phyloP scores from a whole-genome alignment of 2,888 invertebrate species.

The Automeris io region DNA sequence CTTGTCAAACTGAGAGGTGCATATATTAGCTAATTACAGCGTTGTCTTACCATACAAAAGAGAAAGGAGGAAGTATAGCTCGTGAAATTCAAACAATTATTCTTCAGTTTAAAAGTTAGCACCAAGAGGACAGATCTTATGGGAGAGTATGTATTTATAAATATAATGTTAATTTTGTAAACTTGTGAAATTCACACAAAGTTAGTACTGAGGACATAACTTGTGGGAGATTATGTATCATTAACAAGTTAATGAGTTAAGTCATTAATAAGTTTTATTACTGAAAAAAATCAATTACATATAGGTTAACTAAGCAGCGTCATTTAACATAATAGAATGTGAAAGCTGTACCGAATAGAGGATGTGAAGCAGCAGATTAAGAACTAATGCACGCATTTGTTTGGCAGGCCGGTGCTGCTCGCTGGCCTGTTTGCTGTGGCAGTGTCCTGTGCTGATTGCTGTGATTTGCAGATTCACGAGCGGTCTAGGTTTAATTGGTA shows the following conservation, averaged over 20 bases:
- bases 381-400: conserved; percentile 66
- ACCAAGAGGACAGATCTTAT: not conserved
- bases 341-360: not conserved
- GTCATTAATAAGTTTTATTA: too few relatives aligned
- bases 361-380: conserved; percentile 37
- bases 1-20: conserved; percentile 63
- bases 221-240: too few relatives aligned
- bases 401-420: conserved; percentile 76
- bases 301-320: not conserved
- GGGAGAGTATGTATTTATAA: not conserved
- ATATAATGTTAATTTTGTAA: not conserved
- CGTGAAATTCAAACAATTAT: not conserved
- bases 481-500: conserved; percentile 55
- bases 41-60: not conserved
- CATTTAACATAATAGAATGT: not conserved
- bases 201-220: too few relatives aligned
- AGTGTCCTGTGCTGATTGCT: conserved; percentile 71
- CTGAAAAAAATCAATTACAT: not conserved
- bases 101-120: not conserved
- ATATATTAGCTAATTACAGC: conserved; percentile 35
- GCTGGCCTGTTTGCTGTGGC: conserved; percentile 76
- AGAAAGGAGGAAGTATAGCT: not conserved
- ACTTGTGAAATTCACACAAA: too few relatives aligned
- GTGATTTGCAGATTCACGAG: conserved; percentile 65
- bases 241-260: too few relatives aligned